Percentiles rank a stretch among this genome's conserved stretches.
phyloP scores from a whole-genome alignment of 2,113 vertebrate genomes.

The Vicugna pacos region DNA sequence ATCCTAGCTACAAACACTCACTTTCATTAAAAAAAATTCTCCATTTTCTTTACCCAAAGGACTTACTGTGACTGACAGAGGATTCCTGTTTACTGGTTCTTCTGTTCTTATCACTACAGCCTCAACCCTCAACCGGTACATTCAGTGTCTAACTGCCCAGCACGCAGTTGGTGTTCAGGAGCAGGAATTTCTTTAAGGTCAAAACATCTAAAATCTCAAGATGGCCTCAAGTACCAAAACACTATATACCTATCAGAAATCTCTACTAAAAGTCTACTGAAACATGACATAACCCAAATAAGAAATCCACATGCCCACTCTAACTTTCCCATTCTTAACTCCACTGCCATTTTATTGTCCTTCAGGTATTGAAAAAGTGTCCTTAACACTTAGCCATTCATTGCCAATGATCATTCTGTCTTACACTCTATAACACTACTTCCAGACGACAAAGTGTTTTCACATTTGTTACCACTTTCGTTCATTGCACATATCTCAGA shows the following conservation, averaged over 20 bases:
- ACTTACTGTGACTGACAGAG: background rate
- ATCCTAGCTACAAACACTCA: background rate
- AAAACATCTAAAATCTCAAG: background rate
- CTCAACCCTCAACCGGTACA: background rate
- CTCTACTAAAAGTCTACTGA: background rate
- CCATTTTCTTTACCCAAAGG: background rate
- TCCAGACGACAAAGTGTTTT: background rate
- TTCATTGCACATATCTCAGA: background rate
- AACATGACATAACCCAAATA: background rate
- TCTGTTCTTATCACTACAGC: background rate
- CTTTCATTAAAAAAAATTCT: background rate
- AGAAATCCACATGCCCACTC: background rate
- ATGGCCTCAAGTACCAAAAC: background rate
- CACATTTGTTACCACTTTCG: background rate
- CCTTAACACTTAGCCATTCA: background rate
- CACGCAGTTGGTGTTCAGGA: background rate
- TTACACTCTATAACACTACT: background rate
- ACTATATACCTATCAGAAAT: background rate
- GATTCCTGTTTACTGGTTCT: background rate
- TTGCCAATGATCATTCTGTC: background rate
- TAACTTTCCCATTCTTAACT: background rate
- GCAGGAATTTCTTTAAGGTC: background rate
- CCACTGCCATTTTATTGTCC: background rate
- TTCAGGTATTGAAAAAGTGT: background rate
- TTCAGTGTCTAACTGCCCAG: background rate